phyloP scores from a whole-genome alignment of 2,113 vertebrate genomes.

The Caracal caracal region DNA sequence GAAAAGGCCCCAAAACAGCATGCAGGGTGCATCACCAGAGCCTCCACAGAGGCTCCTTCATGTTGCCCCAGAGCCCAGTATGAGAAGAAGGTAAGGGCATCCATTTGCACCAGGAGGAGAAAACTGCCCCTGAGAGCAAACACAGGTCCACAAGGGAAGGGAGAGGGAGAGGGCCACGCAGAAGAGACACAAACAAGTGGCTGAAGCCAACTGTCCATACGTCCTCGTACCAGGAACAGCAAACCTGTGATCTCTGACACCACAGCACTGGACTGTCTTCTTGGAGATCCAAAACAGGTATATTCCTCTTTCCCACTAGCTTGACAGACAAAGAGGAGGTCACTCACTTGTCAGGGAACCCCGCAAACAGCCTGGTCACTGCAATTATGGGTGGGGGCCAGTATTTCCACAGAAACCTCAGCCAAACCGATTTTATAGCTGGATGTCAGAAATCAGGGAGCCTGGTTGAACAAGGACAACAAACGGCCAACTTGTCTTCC shows the following conservation, averaged over 20 bases:
- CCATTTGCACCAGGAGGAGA: neutral
- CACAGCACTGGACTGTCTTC: neutral
- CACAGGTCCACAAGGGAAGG: neutral
- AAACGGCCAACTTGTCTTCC: neutral
- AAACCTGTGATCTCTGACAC: neutral
- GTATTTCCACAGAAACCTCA: neutral
- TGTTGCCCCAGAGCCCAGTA: neutral
- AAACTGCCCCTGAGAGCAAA: neutral
- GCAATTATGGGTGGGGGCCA: neutral
- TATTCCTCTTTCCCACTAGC: neutral
- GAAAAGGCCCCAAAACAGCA: neutral
- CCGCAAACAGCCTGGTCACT: too few relatives aligned
- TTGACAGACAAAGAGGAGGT: neutral
- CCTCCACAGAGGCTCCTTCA: neutral
- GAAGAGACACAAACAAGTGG: neutral
- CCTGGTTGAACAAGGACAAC: neutral
- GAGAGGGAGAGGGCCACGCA: neutral
- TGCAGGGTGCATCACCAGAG: neutral
- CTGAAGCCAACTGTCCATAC: accelerated
- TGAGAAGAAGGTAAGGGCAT: neutral
- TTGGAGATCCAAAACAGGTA: too few relatives aligned
- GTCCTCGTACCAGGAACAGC: neutral
- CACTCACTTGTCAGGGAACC: neutral
- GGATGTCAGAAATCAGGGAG: neutral
- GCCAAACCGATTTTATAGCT: neutral